Conservation (phyloP, 2,888 invertebrate species). For the Orgyia antiqua region DNA sequence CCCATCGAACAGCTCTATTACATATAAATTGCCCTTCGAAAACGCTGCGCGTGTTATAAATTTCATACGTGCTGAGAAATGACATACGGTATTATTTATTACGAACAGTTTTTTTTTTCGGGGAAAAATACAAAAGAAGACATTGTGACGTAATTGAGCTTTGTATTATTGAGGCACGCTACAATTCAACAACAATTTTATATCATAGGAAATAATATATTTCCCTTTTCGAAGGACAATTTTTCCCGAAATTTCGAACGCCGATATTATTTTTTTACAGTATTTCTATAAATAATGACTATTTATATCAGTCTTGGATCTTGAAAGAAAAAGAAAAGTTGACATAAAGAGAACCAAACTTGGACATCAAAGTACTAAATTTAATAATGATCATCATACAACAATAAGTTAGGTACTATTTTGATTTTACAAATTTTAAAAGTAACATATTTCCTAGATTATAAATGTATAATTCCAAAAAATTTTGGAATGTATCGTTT, state of each 20-base stretch:
- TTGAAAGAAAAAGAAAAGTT: too few relatives aligned
- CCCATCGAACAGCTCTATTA: conserved; percentile 64
- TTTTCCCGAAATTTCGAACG: neutral
- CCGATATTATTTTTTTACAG: too few relatives aligned
- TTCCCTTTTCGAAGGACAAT: neutral
- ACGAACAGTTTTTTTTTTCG: conserved; percentile 49
- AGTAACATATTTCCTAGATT: too few relatives aligned
- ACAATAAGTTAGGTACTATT: too few relatives aligned
- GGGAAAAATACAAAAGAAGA: conserved; percentile 69
- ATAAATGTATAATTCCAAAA: too few relatives aligned
- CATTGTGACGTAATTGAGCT: conserved; percentile 74
- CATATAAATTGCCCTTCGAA: conserved; percentile 75
- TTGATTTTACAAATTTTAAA: too few relatives aligned
- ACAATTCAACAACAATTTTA: conserved; percentile 43
- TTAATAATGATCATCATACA: too few relatives aligned
- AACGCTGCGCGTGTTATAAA: conserved; percentile 72
- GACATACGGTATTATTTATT: conserved; percentile 78
- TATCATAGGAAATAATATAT: conserved; percentile 28
- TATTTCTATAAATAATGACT: too few relatives aligned
- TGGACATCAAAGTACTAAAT: too few relatives aligned
- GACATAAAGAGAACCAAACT: too few relatives aligned
- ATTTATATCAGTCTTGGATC: too few relatives aligned
- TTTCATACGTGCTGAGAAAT: conserved; percentile 79
- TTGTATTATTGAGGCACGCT: conserved; percentile 58
- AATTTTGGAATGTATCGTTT: too few relatives aligned